Percentiles rank a stretch among this genome's conserved stretches.
These are phyloP conservation scores for Corydoras sp. DNA, from an alignment of 2,113 vertebrate species.

Conservation along the genomic window DNA sequence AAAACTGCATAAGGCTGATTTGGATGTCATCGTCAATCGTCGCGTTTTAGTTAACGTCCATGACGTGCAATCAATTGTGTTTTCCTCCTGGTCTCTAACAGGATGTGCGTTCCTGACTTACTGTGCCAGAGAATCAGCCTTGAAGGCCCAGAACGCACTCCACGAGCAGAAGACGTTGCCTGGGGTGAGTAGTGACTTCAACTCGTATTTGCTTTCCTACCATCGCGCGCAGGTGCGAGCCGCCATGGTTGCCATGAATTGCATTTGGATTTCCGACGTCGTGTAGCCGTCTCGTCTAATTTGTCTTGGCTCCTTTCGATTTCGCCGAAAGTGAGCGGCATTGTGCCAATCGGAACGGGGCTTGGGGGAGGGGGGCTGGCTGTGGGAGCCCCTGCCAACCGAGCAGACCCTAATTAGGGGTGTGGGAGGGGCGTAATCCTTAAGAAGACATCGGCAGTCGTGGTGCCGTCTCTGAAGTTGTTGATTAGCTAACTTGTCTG, in stretches of 20 bases:
- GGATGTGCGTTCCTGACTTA: conserved; percentile 71
- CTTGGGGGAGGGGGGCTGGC: not conserved
- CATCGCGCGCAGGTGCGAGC: not conserved
- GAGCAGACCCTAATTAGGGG: conserved; percentile 43
- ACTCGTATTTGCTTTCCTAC: not conserved
- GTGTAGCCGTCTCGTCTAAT: too few species aligned
- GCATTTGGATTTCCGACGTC: too few species aligned
- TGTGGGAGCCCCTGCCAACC: conserved; percentile 29
- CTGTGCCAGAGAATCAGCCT: conserved; percentile 68
- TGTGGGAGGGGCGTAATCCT: conserved; percentile 41
- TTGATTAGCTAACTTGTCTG: conserved; percentile 41
- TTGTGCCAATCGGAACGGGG: conserved; percentile 2
- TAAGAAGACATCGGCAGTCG: conserved; percentile 25
- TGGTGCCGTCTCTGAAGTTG: conserved; percentile 36
- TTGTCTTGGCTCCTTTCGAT: not conserved
- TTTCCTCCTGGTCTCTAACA: conserved; percentile 37
- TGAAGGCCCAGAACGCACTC: conserved; percentile 73
- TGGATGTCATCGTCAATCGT: not conserved
- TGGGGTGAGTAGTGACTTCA: conserved; percentile 60
- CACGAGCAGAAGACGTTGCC: conserved; percentile 74
- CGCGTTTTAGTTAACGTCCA: not conserved
- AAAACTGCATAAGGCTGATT: too few species aligned
- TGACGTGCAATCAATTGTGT: not conserved
- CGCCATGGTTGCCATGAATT: too few species aligned
- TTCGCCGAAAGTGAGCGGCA: not conserved